Conservation (phyloP, 1,140 invertebrate genomes). For the Macrostomum lignano region DNA sequence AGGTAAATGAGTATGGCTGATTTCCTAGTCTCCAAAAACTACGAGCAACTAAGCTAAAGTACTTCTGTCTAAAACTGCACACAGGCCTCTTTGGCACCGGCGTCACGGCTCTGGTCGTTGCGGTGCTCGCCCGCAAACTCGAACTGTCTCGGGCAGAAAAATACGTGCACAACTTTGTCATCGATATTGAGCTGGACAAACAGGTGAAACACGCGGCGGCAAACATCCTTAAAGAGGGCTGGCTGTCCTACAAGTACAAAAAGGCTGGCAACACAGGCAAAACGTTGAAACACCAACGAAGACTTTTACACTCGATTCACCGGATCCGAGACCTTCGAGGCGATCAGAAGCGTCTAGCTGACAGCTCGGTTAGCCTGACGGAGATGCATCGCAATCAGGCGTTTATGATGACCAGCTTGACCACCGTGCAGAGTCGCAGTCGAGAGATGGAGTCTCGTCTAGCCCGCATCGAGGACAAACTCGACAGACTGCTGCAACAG, state of each 20-base stretch:
- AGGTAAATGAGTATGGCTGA: no score
- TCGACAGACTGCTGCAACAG: no score
- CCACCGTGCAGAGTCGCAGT: no score
- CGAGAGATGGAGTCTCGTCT: no score
- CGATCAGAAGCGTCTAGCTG: slow-evolving; percentile 14
- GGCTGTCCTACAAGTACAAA: slow-evolving; percentile 16
- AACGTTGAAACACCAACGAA: slow-evolving; percentile 11
- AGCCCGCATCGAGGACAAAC: no score
- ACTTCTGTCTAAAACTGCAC: background rate
- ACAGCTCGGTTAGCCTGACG: slow-evolving; percentile 16
- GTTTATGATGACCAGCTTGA: no score
- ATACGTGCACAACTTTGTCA: slow-evolving; percentile 25
- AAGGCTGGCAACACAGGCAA: slow-evolving; percentile 1
- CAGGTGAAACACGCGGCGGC: slow-evolving; percentile 17
- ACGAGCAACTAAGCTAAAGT: background rate
- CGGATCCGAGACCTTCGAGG: slow-evolving; percentile 18
- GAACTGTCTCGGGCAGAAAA: slow-evolving; percentile 22
- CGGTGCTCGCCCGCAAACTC: slow-evolving; percentile 21
- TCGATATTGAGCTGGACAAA: slow-evolving; percentile 20
- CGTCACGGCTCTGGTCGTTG: slow-evolving; percentile 24
- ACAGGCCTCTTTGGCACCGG: slow-evolving; percentile 16
- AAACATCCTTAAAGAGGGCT: slow-evolving; percentile 19
- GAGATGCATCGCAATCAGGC: slow-evolving; percentile 18
- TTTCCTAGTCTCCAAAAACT: no score
- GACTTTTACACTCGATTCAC: slow-evolving; percentile 18